Evolutionary conservation across 2,113 vertebrate species (phyloP).

Genomic region (Anguilla rostrata): DNA sequence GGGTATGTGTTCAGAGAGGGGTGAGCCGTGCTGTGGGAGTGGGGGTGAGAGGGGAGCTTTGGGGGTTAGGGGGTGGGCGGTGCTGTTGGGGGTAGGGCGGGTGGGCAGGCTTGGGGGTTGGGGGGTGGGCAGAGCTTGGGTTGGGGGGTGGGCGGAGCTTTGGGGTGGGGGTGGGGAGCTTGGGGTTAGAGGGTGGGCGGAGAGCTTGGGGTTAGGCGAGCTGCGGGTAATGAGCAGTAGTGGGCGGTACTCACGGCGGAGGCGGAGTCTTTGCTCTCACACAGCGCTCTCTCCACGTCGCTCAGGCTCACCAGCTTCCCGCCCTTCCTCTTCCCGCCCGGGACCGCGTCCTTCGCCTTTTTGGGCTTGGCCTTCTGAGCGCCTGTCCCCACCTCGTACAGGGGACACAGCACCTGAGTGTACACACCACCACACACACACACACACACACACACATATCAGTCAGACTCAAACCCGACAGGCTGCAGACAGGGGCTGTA

Average conservation of each 20-base stretch:
- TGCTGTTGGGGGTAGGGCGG: too few species aligned
- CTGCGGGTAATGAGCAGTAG: too few species aligned
- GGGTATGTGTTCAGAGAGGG: too few species aligned
- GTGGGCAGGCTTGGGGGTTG: too few species aligned
- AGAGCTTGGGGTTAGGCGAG: fast-evolving
- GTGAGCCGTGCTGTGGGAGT: too few species aligned
- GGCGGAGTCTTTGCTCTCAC: conserved; percentile 85
- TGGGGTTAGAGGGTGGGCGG: too few species aligned
- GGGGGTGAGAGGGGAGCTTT: too few species aligned
- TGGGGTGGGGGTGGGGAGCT: too few species aligned
- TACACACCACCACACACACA: neutral
- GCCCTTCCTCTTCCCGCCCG: conserved; percentile 70
- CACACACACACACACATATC: neutral
- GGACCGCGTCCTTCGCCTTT: conserved; percentile 79
- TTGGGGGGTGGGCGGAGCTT: conserved; percentile 42
- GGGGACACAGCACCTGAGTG: conserved; percentile 86
- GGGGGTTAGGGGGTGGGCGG: too few species aligned
- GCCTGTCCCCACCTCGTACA: conserved; percentile 77
- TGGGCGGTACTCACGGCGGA: conserved; percentile 76
- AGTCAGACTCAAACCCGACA: neutral
- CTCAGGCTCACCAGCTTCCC: conserved; percentile 79
- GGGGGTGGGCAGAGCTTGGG: neutral
- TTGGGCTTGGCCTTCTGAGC: conserved; percentile 81
- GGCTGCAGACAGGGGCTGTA: neutral
- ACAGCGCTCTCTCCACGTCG: conserved; percentile 82